Conservation (phyloP, 2,797 vertebrate genomes). For the Enteromius viviparus region DNA sequence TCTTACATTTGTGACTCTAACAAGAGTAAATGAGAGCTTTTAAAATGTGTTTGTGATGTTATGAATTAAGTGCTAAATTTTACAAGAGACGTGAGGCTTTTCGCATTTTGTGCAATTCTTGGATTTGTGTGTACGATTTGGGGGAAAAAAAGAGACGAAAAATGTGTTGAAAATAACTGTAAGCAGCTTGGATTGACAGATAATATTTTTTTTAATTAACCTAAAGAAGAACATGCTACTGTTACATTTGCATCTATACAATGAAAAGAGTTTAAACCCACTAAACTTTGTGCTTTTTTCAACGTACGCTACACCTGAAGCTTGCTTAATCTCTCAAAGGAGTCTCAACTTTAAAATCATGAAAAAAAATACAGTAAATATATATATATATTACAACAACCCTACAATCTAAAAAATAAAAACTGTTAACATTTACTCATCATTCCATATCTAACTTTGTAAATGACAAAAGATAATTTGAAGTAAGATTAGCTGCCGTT, state of each 20-base stretch:
- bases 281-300: not conserved
- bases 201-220: not conserved
- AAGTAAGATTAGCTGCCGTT: not conserved
- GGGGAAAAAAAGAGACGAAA: no score
- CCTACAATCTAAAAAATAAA: no score
- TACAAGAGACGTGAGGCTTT: no score
- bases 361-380: no score
- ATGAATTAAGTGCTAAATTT: no score
- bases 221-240: not conserved
- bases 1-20: not conserved
- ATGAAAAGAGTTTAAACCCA: not conserved
- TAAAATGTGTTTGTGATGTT: no score
- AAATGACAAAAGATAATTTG: not conserved
- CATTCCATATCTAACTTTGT: not conserved
- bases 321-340: not conserved
- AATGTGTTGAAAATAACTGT: not conserved
- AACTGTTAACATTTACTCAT: not conserved
- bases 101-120: no score
- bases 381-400: no score
- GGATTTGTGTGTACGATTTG: no score
- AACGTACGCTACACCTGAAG: not conserved
- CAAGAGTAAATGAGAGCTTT: no score
- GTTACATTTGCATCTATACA: not conserved
- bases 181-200: not conserved
- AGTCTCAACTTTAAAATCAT: not conserved